Conservation (phyloP, 1,140 invertebrate species). For the Hypothenemus hampei region DNA sequence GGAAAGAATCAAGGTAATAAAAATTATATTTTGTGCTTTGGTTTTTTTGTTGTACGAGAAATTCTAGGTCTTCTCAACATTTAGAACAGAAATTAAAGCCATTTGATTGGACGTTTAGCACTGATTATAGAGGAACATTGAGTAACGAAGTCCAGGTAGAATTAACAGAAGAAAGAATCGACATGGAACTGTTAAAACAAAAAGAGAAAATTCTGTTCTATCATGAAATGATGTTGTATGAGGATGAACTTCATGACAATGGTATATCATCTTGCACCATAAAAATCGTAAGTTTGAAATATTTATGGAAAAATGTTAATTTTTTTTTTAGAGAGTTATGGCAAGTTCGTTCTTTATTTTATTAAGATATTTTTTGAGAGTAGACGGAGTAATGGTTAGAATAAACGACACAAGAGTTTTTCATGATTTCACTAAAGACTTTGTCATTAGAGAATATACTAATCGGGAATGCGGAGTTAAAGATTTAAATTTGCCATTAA, state of each 20-base stretch:
- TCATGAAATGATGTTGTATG: slow-evolving; percentile 89
- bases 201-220: slow-evolving; percentile 94
- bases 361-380: slow-evolving; percentile 85
- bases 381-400: slow-evolving; percentile 86
- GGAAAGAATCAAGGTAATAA: slow-evolving; percentile 74
- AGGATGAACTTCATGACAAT: slow-evolving; percentile 98
- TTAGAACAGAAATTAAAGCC: slow-evolving; percentile 75
- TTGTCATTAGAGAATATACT: slow-evolving; percentile 72
- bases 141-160: slow-evolving; percentile 56
- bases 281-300: slow-evolving; percentile 77
- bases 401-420: slow-evolving; percentile 91
- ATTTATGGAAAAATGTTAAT: background rate
- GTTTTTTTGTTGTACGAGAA: background rate
- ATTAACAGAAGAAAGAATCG: slow-evolving; percentile 71
- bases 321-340: slow-evolving; percentile 83
- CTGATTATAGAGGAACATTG: slow-evolving; percentile 83
- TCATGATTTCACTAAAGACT: slow-evolving; percentile 71
- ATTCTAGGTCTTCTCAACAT: slow-evolving; percentile 52
- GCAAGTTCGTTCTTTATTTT: slow-evolving; percentile 88
- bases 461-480: slow-evolving; percentile 64
- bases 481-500: slow-evolving; percentile 51
- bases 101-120: slow-evolving; percentile 99
- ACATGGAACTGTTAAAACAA: slow-evolving; percentile 85
- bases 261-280: slow-evolving; percentile 85
- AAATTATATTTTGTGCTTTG: background rate